phyloP scores from a whole-genome alignment of 2,888 invertebrate species.

The Gymnosoma rotundatum region DNA sequence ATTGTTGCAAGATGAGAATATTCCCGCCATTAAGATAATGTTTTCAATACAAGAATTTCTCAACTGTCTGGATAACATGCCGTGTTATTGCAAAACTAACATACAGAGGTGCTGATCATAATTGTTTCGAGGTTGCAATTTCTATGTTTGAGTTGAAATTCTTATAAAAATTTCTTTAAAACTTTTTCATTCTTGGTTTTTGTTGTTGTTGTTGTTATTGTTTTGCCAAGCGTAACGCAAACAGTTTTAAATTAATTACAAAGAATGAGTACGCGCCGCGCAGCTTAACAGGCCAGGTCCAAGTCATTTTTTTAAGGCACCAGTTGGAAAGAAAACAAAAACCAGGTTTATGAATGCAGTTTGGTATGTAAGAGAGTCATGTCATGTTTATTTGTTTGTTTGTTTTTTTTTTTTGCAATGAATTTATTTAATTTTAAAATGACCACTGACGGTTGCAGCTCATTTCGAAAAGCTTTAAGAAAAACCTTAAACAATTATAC shows the following conservation, averaged over 20 bases:
- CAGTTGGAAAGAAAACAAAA: background rate
- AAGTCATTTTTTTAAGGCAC: background rate
- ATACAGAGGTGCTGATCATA: constrained; percentile 52
- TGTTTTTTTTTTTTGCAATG: constrained; percentile 6
- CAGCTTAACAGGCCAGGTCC: constrained; percentile 22
- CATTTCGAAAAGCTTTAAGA: constrained; percentile 1
- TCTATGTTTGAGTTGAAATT: constrained; percentile 8
- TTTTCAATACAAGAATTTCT: constrained; percentile 52
- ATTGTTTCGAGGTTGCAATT: constrained; percentile 50
- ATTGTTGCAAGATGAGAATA: constrained; percentile 54
- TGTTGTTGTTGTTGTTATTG: background rate
- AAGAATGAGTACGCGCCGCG: constrained; percentile 57
- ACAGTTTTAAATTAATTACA: constrained; percentile 70
- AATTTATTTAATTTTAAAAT: constrained; percentile 27
- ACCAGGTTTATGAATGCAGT: constrained; percentile 49
- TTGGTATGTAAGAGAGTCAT: constrained; percentile 54
- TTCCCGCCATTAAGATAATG: constrained; percentile 65
- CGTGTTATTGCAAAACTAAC: constrained; percentile 42
- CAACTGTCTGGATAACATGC: constrained; percentile 48
- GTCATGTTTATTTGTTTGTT: constrained; percentile 15
- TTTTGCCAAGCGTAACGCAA: constrained; percentile 64
- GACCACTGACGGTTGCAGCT: constrained; percentile 21
- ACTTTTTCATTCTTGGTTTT: constrained; percentile 34
- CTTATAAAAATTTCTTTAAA: constrained; percentile 35
- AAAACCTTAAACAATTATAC: constrained; percentile 39